phyloP scores from a whole-genome alignment of 1,140 invertebrate species.

The Apocrypta bakeri region DNA sequence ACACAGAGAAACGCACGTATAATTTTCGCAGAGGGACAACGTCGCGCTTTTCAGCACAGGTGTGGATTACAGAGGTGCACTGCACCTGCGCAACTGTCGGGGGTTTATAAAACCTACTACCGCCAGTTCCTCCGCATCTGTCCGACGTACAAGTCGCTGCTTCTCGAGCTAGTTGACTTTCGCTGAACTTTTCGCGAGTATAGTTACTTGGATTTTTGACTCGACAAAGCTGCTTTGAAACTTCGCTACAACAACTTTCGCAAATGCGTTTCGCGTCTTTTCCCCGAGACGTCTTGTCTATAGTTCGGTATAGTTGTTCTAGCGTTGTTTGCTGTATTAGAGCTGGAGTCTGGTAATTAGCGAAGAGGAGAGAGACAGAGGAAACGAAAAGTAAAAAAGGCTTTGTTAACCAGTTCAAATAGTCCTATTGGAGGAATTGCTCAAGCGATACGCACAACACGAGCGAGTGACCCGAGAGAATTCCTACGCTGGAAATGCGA shows the following conservation, averaged over 20 bases:
- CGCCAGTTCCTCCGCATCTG: constrained; percentile 19
- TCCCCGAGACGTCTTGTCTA: too few relatives aligned
- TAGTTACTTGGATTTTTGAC: neutral
- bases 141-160: neutral
- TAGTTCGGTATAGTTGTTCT: too few relatives aligned
- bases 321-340: neutral
- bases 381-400: too few relatives aligned
- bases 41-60: constrained; percentile 44
- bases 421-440: too few relatives aligned
- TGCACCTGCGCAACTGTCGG: neutral
- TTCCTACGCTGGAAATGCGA: neutral
- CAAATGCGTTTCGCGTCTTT: too few relatives aligned
- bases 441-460: too few relatives aligned
- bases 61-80: constrained; percentile 40
- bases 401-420: too few relatives aligned
- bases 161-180: neutral
- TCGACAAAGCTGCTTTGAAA: neutral
- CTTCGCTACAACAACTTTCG: too few relatives aligned
- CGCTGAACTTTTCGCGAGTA: neutral
- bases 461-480: too few relatives aligned
- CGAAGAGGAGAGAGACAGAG: neutral
- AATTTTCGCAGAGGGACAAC: constrained; percentile 1
- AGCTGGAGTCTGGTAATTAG: neutral
- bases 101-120: neutral
- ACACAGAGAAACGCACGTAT: neutral